Base-by-base conservation (phyloP, 2,888 invertebrate species). In the Sicus ferrugineus region DNA sequence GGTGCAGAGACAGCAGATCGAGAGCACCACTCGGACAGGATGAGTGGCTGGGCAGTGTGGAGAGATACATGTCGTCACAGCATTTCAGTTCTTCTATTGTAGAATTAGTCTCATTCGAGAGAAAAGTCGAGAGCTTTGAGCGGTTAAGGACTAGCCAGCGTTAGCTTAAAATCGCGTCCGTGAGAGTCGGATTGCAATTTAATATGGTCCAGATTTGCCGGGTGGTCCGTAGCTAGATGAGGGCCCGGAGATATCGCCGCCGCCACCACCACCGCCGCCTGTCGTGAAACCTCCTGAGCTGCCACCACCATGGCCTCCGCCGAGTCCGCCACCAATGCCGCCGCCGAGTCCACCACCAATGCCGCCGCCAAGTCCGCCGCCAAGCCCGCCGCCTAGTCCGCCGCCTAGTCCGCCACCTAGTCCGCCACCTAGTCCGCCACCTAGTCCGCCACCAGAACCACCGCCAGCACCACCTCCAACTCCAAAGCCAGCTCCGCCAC, bases 151-250 rank as follows among this genome's bases (percentile, higher is more conserved):
- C 83, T 82, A 82, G 82, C 79, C 82, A 78, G 78, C 79, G 76
- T 80, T 75, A 78, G 79, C 77, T 76, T 70, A 11, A 50, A 75
- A 70, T 70, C 65, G 69, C 69, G 59, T 48, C 77, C 73, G 70
- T 42, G 68, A 70, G 72, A 74, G 65, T 68, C 23, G 56, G 50
- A 66, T 70, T 66, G 46, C 48, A 38, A 9, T 30, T 84, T 84
- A 85, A 76, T 91, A 91, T 74, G 91, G 91, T 81, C 91, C 91
- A 79, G 91, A 91, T 84, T 88, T 89, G 75, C 91, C 90, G 79
- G 91, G 91, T 81, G 90, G 88, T 74, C 91, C 91, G 87, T 91
- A 91, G 76, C 88, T 89, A 80, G 89, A 85, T 63, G 83, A 83
- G 72, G 84, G 85, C 69, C 77, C 80, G 5, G 78, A 79, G 71